Conservation (phyloP, 2,113 vertebrate species). For the Mus musculus region GRCm39 chr2:67043501-67044000, state of each 20-base stretch:
- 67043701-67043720: not conserved
- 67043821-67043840: not conserved
- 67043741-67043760: not conserved
- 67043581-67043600: not conserved
- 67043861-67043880: not conserved
- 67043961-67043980: not conserved
- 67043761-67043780: not conserved
- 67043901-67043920: not conserved
- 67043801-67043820: not conserved
- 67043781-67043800: conserved; percentile 23
- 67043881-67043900: not conserved
- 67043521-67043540: not conserved
- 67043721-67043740: not conserved
- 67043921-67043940: not conserved
- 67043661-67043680: not conserved
- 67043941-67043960: not conserved
- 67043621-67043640: no score
- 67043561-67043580: not conserved
- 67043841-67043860: conserved; percentile 17
- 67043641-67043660: no score
- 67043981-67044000: not conserved
- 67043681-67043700: not conserved
- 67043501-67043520: not conserved
- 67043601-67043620: not conserved
- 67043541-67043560: not conserved